Evolutionary conservation across 2,113 vertebrate genomes (phyloP), one percentile per base, ranked within the genome.

Genomic region (Podarcis muralis): DNA sequence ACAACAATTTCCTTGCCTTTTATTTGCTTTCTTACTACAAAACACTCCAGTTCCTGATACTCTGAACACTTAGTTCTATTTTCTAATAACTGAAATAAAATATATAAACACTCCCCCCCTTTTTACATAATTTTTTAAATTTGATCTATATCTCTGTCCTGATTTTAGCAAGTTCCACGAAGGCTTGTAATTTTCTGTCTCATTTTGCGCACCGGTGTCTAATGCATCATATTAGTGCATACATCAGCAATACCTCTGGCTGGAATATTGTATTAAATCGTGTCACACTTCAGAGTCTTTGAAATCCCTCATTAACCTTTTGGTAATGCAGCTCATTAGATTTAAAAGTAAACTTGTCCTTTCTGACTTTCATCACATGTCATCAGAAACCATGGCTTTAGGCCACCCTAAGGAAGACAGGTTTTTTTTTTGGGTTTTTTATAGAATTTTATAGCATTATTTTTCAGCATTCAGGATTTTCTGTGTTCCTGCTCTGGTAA

Each of bases 251-350:
- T 43, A 65, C 2, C 85, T 71, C 84, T 88, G 35, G 2, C 30
- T 83, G 85, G 86, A 91, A 91, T 13, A 81, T 85, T 43, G 20
- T 59, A 86, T 83, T 86, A 87, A 90, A 89, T 71, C 90, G 80
- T 87, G 81, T 71, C 72, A 88, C 12, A 65, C 9, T 76, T 75
- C 80, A 82, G 27, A 81, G 4, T 89, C 80, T 87, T 59, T 88
- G 71, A 93, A 91, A 87, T 57, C 20, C 86, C 37, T 89, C 48
- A 92, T 91, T 93, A 90, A 90, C 37, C 27, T 89, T 68, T 89
- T 85, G 27, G 23, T 90, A 87, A 77, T 43, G 81, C 1, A 57
- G 32, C 83, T 91, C 87, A 89, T 90, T 92, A 43, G 30, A 88
- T 88, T 85, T 84, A 91, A 53, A 86, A 57, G 7, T 90, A 89